These are phyloP conservation scores for Parazoanthus darwini DNA, from an alignment of 92 coral and sea anemone species.

Conservation along the genomic window DNA sequence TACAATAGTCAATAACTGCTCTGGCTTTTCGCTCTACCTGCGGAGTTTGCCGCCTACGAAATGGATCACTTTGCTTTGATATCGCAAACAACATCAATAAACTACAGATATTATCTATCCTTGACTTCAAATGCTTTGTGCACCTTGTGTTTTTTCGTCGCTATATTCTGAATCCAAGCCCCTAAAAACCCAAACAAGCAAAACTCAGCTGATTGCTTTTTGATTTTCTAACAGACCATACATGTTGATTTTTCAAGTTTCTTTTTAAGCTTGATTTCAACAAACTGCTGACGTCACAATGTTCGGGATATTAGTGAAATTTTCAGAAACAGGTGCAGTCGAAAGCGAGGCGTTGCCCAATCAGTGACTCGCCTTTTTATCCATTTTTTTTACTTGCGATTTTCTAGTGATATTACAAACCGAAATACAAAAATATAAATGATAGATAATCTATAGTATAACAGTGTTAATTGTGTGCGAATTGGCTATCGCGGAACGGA, in stretches of 20 bases:
- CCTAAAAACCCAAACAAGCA: not conserved
- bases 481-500: slow-evolving; percentile 4
- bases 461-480: slow-evolving; percentile 7
- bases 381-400: slow-evolving; percentile 29
- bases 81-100: slow-evolving; percentile 12
- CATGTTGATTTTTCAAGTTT: not conserved
- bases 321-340: slow-evolving; percentile 31
- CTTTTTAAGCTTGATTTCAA: not conserved
- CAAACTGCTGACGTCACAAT: not conserved
- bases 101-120: slow-evolving; percentile 29
- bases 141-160: slow-evolving; percentile 7
- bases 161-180: not conserved
- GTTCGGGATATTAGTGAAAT: not conserved
- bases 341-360: slow-evolving; percentile 8
- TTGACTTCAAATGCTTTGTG: not conserved
- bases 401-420: slow-evolving; percentile 30
- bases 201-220: not conserved
- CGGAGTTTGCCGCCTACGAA: slow-evolving; percentile 33
- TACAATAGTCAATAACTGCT: not conserved
- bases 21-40: slow-evolving; percentile 10
- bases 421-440: not conserved
- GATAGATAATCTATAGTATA: slow-evolving; percentile 8
- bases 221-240: not conserved
- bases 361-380: slow-evolving; percentile 21
- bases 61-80: slow-evolving; percentile 28